These are phyloP conservation scores for Xanthorhoe spadicearia DNA, from an alignment of 2,888 invertebrate genomes.

Conservation along the genomic window DNA sequence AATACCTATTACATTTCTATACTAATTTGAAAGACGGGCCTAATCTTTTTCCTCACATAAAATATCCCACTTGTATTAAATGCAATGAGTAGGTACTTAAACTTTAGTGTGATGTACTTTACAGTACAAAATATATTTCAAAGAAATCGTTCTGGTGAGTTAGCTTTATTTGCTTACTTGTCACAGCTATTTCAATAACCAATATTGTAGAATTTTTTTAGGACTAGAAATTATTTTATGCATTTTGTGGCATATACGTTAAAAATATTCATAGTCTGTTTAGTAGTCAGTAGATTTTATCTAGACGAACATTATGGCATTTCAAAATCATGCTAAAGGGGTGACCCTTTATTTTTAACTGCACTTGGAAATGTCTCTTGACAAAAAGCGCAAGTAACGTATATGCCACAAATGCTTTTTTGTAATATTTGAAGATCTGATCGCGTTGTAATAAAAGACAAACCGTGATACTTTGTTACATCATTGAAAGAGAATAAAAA, in stretches of 20 bases:
- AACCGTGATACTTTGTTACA: constrained; percentile 79
- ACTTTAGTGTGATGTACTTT: constrained; percentile 41
- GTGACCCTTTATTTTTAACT: not conserved
- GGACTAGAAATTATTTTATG: not conserved
- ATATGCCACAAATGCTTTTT: not conserved
- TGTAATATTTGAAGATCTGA: constrained; percentile 65
- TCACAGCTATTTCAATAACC: not conserved
- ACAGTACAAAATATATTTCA: constrained; percentile 4
- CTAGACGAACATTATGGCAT: no score
- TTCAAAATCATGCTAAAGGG: no score
- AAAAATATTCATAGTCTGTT: no score
- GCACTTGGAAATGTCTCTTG: not conserved
- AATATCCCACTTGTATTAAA: constrained; percentile 11
- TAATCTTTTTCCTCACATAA: not conserved
- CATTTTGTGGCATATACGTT: constrained; percentile 2
- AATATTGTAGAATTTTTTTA: not conserved
- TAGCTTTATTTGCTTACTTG: constrained; percentile 1
- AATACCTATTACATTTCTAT: not conserved
- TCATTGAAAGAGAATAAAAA: constrained; percentile 60
- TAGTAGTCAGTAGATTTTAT: no score
- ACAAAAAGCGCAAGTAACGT: not conserved
- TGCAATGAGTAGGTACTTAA: constrained; percentile 15
- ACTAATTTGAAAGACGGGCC: not conserved
- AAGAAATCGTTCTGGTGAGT: not conserved
- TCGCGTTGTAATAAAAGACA: constrained; percentile 74